Conservation (phyloP, 1,140 invertebrate genomes). For the Zelostemma sp. region DNA sequence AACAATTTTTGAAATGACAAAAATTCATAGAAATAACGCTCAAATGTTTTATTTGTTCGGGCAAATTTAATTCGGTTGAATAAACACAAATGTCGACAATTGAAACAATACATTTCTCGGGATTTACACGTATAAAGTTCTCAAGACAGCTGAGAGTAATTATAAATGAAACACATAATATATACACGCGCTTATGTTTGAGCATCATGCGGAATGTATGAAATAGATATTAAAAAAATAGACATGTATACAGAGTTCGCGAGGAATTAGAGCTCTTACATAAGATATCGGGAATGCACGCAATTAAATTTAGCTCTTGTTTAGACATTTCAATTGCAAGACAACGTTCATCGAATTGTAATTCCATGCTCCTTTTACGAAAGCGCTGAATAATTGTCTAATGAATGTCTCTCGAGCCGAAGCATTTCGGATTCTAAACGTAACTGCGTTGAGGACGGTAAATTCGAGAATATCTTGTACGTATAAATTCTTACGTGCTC, state of each 20-base stretch:
- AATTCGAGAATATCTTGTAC: constrained; percentile 26
- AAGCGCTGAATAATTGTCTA: too few relatives aligned
- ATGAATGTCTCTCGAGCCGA: not conserved
- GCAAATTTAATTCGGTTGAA: too few relatives aligned
- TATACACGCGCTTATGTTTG: constrained; percentile 35
- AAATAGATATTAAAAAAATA: constrained; percentile 38
- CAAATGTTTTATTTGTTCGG: too few relatives aligned
- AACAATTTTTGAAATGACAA: constrained; percentile 15
- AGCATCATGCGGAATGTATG: constrained; percentile 31
- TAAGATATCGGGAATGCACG: constrained; percentile 17
- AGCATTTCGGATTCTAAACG: constrained; percentile 14
- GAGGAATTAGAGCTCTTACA: constrained; percentile 39
- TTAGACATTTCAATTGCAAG: too few relatives aligned
- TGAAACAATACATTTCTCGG: constrained; percentile 28
- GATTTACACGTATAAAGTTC: constrained; percentile 36
- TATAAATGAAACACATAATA: constrained; percentile 41
- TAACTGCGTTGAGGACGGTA: constrained; percentile 25
- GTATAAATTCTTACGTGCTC: constrained; percentile 39
- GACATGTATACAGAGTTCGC: constrained; percentile 30
- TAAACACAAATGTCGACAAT: constrained; percentile 38
- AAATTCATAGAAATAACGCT: too few relatives aligned
- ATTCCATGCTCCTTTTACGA: not conserved
- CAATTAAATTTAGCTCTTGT: not conserved
- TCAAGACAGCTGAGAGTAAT: constrained; percentile 22
- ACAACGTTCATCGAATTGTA: not conserved